Base-by-base conservation (phyloP, 2,888 invertebrate species). In the Polia nebulosa region DNA sequence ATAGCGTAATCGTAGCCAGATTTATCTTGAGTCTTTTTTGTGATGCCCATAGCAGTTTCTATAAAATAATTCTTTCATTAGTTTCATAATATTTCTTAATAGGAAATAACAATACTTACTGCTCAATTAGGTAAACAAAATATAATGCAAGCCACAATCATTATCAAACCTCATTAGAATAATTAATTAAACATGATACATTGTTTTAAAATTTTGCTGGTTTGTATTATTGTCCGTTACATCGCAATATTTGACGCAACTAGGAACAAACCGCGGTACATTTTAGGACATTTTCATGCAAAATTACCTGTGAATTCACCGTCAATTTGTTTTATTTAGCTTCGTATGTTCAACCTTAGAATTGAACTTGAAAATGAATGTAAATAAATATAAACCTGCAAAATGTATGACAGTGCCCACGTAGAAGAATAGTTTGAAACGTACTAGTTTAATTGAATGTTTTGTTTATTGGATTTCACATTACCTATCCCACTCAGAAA, bases 31-130 rank as follows among this genome's bases (percentile, higher is more conserved):
- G 97, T 97, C 76, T 96, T 96, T 87, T 97, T 97, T 59, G 97
- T 97, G 0, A 97, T 97, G 25, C 98, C 98, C 98, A 98, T 98
- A 0, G 98, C 98, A 25, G 98, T 98, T 93, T 98, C 97, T 96
- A 89, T 39, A 93, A 93, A 47, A 68, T 17, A 65, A 34, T 58
- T 17, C 1, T 17, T 25, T 6, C 0, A 44, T 15, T 3, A 44
- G 9, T 55, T 69, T 13, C 6, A 17, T 34, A 45, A 47, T 36
- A 17, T 17, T 17, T 39, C 5, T 7, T 29, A 29, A 29, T 29
- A 29, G n/a, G n/a, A 41, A 34, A 39, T 27, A 22, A 57, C 11
- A n/a, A 34, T 49, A 27, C 6, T 13, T 49, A 27, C 6, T 13
- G n/a, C 1, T 17, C 1, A 20, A 44, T 32, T 29, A 34, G 2